Conservation (phyloP, 2,113 vertebrate genomes). For the Hyla sarda region DNA sequence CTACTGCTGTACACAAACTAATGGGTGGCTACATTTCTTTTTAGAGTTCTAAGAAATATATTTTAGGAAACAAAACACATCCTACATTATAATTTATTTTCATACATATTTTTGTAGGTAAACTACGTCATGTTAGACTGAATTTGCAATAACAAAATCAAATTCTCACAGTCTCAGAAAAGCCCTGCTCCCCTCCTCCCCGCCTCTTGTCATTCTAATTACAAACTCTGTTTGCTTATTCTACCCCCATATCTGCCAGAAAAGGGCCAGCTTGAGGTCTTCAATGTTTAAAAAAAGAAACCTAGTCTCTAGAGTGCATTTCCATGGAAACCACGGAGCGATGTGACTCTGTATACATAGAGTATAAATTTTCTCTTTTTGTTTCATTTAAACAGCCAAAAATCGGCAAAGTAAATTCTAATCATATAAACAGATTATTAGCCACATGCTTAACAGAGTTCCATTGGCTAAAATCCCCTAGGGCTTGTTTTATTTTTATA, state of each 20-base stretch:
- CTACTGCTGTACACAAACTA: neutral
- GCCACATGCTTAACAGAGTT: neutral
- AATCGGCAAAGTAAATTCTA: neutral
- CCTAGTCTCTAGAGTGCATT: conserved; percentile 10
- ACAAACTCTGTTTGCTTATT: conserved; percentile 51
- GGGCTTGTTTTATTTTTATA: conserved; percentile 15
- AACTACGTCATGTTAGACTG: conserved; percentile 1
- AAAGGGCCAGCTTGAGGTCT: conserved; percentile 53
- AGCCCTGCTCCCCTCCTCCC: conserved; percentile 21
- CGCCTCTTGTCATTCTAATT: conserved; percentile 53
- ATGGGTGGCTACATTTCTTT: neutral
- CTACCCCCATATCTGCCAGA: conserved; percentile 50
- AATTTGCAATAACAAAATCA: conserved; percentile 24
- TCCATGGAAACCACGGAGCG: conserved; percentile 39
- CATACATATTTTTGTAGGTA: neutral
- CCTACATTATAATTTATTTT: neutral
- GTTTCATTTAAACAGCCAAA: conserved; percentile 7
- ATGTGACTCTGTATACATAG: neutral
- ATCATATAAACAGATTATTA: conserved; percentile 34
- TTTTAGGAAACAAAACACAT: conserved; percentile 2
- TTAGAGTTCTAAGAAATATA: neutral
- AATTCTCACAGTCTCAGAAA: conserved; percentile 50
- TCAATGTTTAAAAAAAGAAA: conserved; percentile 54
- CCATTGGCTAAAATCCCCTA: neutral
- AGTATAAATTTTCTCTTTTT: conserved; percentile 16